Percentiles rank a stretch among this genome's conserved stretches.
phyloP scores from a whole-genome alignment of 2,797 vertebrate genomes.

The Geotrypetes seraphini region DNA sequence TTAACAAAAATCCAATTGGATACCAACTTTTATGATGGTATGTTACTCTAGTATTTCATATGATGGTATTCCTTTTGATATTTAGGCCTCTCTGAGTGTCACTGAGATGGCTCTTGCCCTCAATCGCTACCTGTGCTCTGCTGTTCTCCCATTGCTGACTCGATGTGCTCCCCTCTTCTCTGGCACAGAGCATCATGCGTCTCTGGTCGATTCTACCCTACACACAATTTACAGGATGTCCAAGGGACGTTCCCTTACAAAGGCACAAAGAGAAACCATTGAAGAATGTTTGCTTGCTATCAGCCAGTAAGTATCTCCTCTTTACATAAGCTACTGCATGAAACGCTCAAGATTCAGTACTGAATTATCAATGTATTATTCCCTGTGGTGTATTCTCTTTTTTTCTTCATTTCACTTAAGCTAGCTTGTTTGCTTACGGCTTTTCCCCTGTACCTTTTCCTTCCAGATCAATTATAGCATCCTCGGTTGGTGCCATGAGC shows the following conservation, averaged over 20 bases:
- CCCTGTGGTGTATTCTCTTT: no score
- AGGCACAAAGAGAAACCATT: conserved; percentile 93
- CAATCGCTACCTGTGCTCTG: conserved; percentile 88
- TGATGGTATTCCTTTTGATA: not conserved
- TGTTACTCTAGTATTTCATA: no score
- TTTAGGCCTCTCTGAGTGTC: conserved; percentile 86
- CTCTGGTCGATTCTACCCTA: conserved; percentile 85
- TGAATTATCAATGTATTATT: no score
- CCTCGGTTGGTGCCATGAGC: no score
- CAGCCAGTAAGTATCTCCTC: conserved; percentile 79
- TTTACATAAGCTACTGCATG: no score
- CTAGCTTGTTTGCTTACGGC: no score
- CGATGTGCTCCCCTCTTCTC: conserved; percentile 89
- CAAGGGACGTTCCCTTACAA: conserved; percentile 92
- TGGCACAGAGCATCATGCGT: conserved; percentile 82
- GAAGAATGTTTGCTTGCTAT: conserved; percentile 91
- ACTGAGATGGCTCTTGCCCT: conserved; percentile 90
- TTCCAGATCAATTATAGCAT: no score
- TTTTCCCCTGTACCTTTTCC: no score
- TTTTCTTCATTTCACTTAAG: no score
- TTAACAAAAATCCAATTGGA: no score
- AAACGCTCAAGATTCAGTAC: no score
- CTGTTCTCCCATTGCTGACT: conserved; percentile 86
- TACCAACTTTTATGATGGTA: no score
- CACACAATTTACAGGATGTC: conserved; percentile 94